Evolutionary conservation across 2,113 vertebrate genomes (phyloP).

Genomic region (Dendrocopos noguchii): DNA sequence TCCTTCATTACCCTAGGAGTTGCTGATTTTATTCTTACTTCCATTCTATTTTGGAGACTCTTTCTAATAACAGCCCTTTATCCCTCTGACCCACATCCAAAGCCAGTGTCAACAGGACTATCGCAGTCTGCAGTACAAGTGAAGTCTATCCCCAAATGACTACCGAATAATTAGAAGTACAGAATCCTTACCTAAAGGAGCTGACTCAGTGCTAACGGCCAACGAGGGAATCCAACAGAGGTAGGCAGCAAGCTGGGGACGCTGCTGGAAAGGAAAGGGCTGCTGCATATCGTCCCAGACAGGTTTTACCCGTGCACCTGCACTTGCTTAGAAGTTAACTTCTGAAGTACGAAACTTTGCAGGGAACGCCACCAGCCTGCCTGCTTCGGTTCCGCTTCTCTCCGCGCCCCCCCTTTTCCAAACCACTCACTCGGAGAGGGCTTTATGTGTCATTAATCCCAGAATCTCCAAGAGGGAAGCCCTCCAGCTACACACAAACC

Average conservation of each 20-base stretch:
- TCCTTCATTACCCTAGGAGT: neutral
- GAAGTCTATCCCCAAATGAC: neutral
- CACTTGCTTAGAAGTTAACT: slow-evolving; percentile 37
- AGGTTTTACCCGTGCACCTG: slow-evolving; percentile 13
- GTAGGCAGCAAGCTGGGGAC: slow-evolving; percentile 39
- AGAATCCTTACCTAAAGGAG: slow-evolving; percentile 52
- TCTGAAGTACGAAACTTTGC: slow-evolving; percentile 41
- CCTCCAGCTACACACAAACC: neutral
- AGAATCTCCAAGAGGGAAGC: neutral
- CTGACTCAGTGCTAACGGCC: neutral
- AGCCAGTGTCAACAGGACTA: neutral
- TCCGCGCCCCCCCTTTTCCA: neutral
- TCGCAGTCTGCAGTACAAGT: neutral
- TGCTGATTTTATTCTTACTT: slow-evolving; percentile 3
- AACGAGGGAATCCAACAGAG: slow-evolving; percentile 37
- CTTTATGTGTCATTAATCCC: neutral
- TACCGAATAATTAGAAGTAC: slow-evolving; percentile 19
- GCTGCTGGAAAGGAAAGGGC: neutral
- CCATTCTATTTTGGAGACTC: neutral
- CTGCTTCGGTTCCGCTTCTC: fast-evolving
- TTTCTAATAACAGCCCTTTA: neutral
- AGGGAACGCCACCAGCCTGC: slow-evolving; percentile 10
- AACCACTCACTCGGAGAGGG: neutral
- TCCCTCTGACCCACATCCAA: neutral
- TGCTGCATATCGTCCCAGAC: slow-evolving; percentile 29